phyloP scores from a whole-genome alignment of 1,140 invertebrate species.

The Proctacanthus coquilletti region DNA sequence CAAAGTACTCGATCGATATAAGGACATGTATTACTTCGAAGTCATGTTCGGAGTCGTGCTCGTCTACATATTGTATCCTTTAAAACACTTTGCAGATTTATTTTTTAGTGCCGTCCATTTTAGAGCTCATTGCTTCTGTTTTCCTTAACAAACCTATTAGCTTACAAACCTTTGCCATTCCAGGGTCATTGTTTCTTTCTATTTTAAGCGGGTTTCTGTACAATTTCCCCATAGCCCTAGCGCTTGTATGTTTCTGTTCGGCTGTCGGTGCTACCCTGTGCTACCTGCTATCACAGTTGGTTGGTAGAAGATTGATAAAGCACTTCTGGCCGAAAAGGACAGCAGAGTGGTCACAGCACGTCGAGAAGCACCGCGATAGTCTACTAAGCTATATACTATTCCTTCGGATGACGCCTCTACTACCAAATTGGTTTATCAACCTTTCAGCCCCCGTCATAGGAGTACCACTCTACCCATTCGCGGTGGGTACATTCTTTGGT shows the following conservation, averaged over 20 bases:
- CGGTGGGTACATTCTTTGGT: conserved; percentile 83
- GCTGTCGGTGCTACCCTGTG: conserved; percentile 90
- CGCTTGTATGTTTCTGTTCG: conserved; percentile 90
- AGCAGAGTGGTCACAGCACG: conserved; percentile 67
- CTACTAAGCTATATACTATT: conserved; percentile 96
- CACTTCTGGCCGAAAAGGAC: conserved; percentile 84
- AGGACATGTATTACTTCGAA: conserved; percentile 85
- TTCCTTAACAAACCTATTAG: conserved; percentile 33
- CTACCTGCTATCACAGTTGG: conserved; percentile 79
- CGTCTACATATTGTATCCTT: conserved; percentile 99
- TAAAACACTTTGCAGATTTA: conserved; percentile 15
- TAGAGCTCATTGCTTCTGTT: no score
- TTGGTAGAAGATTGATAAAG: conserved; percentile 70
- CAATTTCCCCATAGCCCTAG: conserved; percentile 76
- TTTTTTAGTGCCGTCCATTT: neutral
- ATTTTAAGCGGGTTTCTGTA: conserved; percentile 96
- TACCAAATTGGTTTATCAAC: conserved; percentile 99
- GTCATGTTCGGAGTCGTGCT: conserved; percentile 80
- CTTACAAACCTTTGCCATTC: conserved; percentile 98
- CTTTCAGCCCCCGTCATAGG: conserved; percentile 91
- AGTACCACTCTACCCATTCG: conserved; percentile 85
- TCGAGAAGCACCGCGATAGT: conserved; percentile 73
- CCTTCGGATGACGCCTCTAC: conserved; percentile 88
- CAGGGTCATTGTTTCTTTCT: conserved; percentile 94
- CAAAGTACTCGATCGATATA: conserved; percentile 79